Evolutionary conservation across 2,888 invertebrate species (phyloP), one percentile per base, ranked within the genome.

Genomic region (Drosophila anceps): DNA sequence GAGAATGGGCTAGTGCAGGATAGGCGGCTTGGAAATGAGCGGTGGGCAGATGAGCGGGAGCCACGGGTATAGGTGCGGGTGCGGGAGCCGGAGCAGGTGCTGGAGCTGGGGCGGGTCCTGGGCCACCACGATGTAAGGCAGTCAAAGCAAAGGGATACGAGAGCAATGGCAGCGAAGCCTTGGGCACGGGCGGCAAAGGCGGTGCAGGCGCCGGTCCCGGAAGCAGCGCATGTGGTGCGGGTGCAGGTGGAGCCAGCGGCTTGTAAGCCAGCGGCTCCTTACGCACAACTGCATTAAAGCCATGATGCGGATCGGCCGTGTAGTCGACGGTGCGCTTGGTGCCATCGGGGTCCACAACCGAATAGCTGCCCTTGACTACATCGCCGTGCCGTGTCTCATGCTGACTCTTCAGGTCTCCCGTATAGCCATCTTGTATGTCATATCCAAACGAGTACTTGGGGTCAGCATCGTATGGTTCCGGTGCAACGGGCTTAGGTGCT

Each of bases 371-470:
- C 90, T 94, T 94, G 50, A 95, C 95, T 80, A 94, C 94, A 92
- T 95, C 95, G n/a, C 95, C 95, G 75, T 93, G 93, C 70, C 95
- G 94, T 69, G 94, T 94, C 93, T 95, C 95, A 76, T 94, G 94
- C 92, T 95, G 95, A 37, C 92, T 93, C 83, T 94, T 94, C 57
- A 92, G 90, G 76, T 94, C 94, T 2, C 94, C 94, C 4, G 94
- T 94, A 48, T 94, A 91, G 39, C 92, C 92, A 60, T 94, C 94
- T 85, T 94, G 93, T 39, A 94, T 92, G 48, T 94, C 93, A 78
- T 94, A 94, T 27, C 93, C 93, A 77, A 93, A 94, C 35, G 93
- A 93, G 84, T 94, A 94, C 88, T 94, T 94, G 18, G 93, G 93
- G 69, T 92, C 91, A 2, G 91, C 82, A 76, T 93, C 93, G 58